Percentiles rank a stretch among this genome's conserved stretches.
Evolutionary conservation across 2,113 vertebrate genomes (phyloP).

Genomic region (Corydoras sp.): DNA sequence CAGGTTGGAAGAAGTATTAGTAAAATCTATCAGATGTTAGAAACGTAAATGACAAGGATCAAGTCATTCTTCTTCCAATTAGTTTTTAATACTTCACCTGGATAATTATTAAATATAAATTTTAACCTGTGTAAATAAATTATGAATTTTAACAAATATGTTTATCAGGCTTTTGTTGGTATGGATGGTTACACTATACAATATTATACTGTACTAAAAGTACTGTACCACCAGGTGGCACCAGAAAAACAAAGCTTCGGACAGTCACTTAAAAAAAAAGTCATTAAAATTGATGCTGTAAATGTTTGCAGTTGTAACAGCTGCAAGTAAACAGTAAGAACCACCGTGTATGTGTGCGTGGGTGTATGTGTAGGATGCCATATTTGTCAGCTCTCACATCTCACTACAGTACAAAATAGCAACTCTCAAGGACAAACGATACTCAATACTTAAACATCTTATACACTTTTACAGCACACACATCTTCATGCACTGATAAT

Average conservation of each 20-base stretch:
- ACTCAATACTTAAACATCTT: neutral
- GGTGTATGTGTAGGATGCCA: slow-evolving; percentile 7
- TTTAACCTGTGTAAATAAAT: neutral
- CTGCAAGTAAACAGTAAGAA: neutral
- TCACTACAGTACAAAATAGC: slow-evolving; percentile 18
- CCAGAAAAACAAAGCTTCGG: neutral
- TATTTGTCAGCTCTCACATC: slow-evolving; percentile 2
- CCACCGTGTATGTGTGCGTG: neutral
- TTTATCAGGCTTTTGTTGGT: neutral
- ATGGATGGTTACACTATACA: neutral
- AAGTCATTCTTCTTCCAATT: too few relatives aligned
- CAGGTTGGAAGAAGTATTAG: too few relatives aligned
- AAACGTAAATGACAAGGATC: too few relatives aligned
- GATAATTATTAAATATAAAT: too few relatives aligned
- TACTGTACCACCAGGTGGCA: slow-evolving; percentile 16
- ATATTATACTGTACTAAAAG: neutral
- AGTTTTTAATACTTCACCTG: too few relatives aligned
- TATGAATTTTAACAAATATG: neutral
- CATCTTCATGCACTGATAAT: neutral
- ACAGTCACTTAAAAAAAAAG: neutral
- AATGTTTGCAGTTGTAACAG: neutral
- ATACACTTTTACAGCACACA: slow-evolving; percentile 12
- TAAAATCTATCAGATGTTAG: too few relatives aligned
- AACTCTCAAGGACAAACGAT: too few relatives aligned
- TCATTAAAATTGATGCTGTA: neutral